phyloP scores from a whole-genome alignment of 2,797 vertebrate species.

The Manis pentadactyla region DNA sequence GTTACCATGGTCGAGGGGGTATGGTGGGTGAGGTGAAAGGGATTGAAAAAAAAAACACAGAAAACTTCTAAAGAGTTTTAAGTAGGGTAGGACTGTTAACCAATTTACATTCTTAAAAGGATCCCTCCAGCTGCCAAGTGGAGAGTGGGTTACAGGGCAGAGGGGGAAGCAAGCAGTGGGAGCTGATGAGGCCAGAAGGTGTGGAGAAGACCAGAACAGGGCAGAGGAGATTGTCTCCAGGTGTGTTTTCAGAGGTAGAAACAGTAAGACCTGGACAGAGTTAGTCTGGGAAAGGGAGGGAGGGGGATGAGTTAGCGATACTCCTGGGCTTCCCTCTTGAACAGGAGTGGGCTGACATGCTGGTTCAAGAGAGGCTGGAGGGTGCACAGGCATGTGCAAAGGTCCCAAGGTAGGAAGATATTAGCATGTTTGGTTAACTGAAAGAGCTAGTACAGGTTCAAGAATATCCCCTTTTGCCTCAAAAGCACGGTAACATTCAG shows the following conservation, averaged over 20 bases:
- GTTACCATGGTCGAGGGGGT: too few relatives aligned
- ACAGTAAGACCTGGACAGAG: neutral
- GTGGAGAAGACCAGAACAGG: too few relatives aligned
- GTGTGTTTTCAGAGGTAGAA: neutral
- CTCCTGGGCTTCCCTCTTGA: neutral
- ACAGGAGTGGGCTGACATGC: neutral
- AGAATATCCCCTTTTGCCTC: neutral
- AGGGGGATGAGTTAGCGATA: neutral
- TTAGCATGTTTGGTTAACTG: neutral
- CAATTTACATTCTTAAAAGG: neutral
- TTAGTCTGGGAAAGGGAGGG: neutral
- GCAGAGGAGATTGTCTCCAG: neutral
- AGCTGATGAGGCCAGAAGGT: too few relatives aligned
- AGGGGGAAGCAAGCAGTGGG: too few relatives aligned
- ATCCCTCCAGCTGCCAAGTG: neutral
- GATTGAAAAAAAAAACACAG: too few relatives aligned
- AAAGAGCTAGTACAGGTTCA: neutral
- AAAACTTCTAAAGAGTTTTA: neutral
- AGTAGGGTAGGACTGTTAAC: neutral
- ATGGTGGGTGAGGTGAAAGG: too few relatives aligned
- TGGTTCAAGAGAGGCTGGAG: neutral
- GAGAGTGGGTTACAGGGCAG: neutral
- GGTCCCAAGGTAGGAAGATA: neutral
- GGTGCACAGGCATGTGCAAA: neutral
- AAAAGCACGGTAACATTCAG: neutral